Base-by-base conservation (phyloP, 2,797 vertebrate species). In the Xenentodon cancila region DNA sequence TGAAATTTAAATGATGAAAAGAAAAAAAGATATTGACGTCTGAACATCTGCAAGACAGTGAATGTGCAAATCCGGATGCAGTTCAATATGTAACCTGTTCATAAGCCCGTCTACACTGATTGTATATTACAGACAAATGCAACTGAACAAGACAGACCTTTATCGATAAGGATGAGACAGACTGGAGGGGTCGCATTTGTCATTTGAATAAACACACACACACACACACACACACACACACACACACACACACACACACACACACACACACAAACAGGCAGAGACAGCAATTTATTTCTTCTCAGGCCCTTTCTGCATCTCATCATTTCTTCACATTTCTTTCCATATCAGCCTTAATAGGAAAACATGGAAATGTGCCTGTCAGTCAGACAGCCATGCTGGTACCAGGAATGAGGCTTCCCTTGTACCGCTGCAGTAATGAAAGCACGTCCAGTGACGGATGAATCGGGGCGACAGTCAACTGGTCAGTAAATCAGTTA, bases 401-500 rank as follows among this genome's bases (percentile, higher is more conserved):
- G 53, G 71, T 65, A 66, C 79, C 66, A 68, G 59, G 32, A 64
- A 66, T 16, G 30, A 68, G 69, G 82, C 50, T 74, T 74, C 69
- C 66, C 66, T 68, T 46, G 59, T 27, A 37, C 34, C 11, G 11
- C 34, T 40, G 59, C 37, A 2, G 63, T 22, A 59, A 77, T 59
- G 64, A 73, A 81, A 82, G 75, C 53, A 40, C 70, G 60, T 57
- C 48, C 7, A 0, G 37, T 75, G 82, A 76, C 72, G 50, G 71
- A 65, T 64, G 68, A 80, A 71, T 73, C 74, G 55, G 62, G 22
- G 19, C 30, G 20, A 64, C 50, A 32, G 30, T 68, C 80, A 59
- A 76, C 82, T 77, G 80, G 78, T 66, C 69, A 84, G 85, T 87
- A 87, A 89, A 84, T 90, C 84, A 81, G 82, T 79, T 77, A 71